Percentiles rank a stretch among this genome's conserved stretches.
Evolutionary conservation across 1,140 invertebrate species (phyloP).

Genomic region (Dendroctonus ponderosae): DNA sequence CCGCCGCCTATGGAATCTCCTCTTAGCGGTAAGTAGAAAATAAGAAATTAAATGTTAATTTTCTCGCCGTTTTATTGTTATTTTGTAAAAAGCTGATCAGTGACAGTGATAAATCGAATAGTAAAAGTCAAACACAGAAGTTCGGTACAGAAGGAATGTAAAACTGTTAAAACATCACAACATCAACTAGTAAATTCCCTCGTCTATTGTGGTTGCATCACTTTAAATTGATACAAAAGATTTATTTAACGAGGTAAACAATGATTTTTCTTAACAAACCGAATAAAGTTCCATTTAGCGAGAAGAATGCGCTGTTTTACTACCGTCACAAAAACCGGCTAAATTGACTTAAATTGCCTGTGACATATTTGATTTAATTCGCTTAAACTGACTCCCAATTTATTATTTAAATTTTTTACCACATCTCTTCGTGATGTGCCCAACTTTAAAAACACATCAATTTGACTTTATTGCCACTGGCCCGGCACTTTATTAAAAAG

Average conservation of each 20-base stretch:
- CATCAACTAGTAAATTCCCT: too few species aligned
- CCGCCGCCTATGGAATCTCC: constrained; percentile 47
- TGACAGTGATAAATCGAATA: too few species aligned
- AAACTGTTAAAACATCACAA: too few species aligned
- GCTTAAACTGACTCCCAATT: constrained; percentile 35
- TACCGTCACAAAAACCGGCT: constrained; percentile 34
- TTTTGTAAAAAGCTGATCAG: too few species aligned
- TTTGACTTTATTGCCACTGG: constrained; percentile 31
- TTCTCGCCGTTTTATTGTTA: too few species aligned
- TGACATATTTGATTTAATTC: constrained; percentile 40
- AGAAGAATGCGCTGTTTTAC: constrained; percentile 30
- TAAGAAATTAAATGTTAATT: too few species aligned
- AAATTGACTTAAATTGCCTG: constrained; percentile 41
- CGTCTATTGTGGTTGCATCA: not conserved
- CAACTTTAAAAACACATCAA: constrained; percentile 34
- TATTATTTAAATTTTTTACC: constrained; percentile 35
- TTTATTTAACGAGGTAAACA: constrained; percentile 17
- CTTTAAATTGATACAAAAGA: too few species aligned
- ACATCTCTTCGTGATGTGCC: constrained; percentile 24
- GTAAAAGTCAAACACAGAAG: too few species aligned
- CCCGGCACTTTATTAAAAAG: constrained; percentile 1
- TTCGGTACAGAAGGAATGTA: too few species aligned
- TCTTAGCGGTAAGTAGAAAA: constrained; percentile 45
- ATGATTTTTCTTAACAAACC: constrained; percentile 16
- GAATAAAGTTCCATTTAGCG: constrained; percentile 25